Evolutionary conservation across 2,797 vertebrate genomes (phyloP).

Genomic region (Mus caroli): DNA sequence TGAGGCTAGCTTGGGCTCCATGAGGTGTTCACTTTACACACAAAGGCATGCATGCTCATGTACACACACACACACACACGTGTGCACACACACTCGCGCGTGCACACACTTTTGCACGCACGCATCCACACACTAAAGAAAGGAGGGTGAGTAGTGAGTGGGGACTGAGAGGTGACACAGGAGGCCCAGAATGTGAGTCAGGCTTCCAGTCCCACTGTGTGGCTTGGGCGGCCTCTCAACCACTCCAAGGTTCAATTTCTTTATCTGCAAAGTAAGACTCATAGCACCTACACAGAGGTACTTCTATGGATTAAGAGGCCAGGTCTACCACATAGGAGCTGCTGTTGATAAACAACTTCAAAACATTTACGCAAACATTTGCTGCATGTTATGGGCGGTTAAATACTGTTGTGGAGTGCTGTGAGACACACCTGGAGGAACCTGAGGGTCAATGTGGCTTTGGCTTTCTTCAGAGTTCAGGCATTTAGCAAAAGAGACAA

Average conservation of each 20-base stretch:
- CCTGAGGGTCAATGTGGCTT: neutral
- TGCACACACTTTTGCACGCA: neutral
- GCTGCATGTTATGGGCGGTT: no score
- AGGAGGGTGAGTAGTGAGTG: neutral
- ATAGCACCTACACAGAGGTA: neutral
- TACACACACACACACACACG: neutral
- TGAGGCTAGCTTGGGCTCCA: neutral
- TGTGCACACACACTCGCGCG: neutral
- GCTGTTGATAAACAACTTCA: neutral
- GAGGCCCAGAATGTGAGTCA: neutral
- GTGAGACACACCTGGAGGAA: neutral
- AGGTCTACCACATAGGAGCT: neutral
- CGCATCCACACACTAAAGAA: neutral
- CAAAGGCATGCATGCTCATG: no score
- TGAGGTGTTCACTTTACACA: neutral
- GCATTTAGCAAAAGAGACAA: no score
- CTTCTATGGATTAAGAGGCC: no score
- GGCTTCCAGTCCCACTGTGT: neutral
- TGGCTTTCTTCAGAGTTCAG: neutral
- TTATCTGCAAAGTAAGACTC: neutral
- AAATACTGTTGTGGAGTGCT: neutral
- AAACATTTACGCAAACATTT: neutral
- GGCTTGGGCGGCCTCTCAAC: neutral
- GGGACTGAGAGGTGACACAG: neutral
- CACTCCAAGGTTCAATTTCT: neutral